These are phyloP conservation scores for Chelon labrosus DNA, from an alignment of 2,797 vertebrate species.

Conservation along the genomic window DNA sequence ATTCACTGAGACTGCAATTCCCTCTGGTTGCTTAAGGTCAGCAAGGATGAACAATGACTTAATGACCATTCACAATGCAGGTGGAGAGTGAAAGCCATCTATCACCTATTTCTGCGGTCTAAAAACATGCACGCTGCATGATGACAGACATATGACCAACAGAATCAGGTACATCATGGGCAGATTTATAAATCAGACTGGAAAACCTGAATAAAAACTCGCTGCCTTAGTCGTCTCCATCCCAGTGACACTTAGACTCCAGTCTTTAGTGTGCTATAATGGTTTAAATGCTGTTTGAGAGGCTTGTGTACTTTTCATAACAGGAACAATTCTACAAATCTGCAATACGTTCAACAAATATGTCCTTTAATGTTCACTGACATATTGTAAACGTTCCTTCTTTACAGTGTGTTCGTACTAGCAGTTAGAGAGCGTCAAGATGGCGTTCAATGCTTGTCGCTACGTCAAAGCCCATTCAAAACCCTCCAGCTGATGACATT, in stretches of 20 bases:
- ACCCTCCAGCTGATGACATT: too few species aligned
- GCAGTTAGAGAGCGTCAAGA: too few species aligned
- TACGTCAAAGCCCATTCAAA: too few species aligned
- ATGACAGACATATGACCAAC: slow-evolving; percentile 1
- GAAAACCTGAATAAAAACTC: not conserved
- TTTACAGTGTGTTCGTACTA: not conserved
- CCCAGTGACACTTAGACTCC: not conserved
- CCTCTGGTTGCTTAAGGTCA: slow-evolving; percentile 4
- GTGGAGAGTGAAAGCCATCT: not conserved
- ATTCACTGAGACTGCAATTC: slow-evolving; percentile 2
- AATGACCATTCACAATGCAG: slow-evolving; percentile 4
- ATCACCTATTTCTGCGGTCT: slow-evolving; percentile 3
- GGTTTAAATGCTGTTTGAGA: not conserved
- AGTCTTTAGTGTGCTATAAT: not conserved
- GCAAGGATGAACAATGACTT: slow-evolving; percentile 9
- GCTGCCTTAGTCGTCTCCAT: not conserved
- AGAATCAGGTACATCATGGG: not conserved
- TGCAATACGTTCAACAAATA: not conserved
- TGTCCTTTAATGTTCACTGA: not conserved
- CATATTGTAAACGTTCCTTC: not conserved
- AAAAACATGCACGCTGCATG: not conserved
- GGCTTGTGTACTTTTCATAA: not conserved
- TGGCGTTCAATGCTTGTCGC: too few species aligned
- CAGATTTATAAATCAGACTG: too few species aligned
- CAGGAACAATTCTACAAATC: not conserved